phyloP scores from a whole-genome alignment of 2,113 vertebrate genomes.

The Tupaia tana region DNA sequence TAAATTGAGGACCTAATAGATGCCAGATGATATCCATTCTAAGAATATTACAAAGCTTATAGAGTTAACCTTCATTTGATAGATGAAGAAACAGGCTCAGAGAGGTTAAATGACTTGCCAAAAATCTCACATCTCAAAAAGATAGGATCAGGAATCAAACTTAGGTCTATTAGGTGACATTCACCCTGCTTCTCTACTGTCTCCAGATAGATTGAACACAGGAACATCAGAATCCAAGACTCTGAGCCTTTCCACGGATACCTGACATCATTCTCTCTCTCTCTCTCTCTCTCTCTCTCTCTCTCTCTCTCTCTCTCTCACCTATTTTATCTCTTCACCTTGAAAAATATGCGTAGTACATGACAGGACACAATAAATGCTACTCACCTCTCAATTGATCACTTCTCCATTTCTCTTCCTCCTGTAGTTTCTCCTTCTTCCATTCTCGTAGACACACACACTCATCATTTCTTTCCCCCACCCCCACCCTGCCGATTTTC shows the following conservation, averaged over 20 bases:
- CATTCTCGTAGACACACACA: neutral
- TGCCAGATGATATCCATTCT: neutral
- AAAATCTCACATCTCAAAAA: neutral
- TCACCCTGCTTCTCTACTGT: neutral
- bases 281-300: too few species aligned
- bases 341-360: neutral
- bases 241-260: neutral
- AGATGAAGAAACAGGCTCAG: neutral
- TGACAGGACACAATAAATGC: fast-evolving
- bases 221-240: neutral
- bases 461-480: neutral
- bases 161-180: neutral
- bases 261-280: neutral
- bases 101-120: neutral
- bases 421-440: neutral
- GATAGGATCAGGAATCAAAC: neutral
- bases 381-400: neutral
- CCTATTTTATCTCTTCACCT: neutral
- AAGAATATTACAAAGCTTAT: neutral
- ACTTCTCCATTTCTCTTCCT: neutral
- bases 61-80: neutral
- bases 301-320: too few species aligned
- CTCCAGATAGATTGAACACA: neutral
- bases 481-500: too few species aligned
- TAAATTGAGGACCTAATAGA: neutral